These are phyloP conservation scores for Podabrus alpinus DNA, from an alignment of 2,888 invertebrate genomes.

Conservation along the genomic window DNA sequence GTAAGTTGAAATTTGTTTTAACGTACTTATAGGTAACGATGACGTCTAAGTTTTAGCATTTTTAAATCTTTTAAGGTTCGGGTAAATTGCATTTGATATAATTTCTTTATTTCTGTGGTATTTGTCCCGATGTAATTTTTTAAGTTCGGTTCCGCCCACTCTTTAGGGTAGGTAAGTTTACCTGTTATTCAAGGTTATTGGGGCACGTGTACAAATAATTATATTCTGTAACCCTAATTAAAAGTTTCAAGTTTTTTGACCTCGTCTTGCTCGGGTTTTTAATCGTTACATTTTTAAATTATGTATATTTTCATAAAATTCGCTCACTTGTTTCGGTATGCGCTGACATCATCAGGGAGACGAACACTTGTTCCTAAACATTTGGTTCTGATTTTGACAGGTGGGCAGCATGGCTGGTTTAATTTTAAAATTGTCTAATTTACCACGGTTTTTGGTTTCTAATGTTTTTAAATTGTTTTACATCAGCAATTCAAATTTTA, in stretches of 20 bases:
- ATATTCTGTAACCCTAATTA: not conserved
- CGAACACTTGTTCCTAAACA: not conserved
- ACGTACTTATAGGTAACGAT: not conserved
- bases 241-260: not conserved
- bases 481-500: too few relatives aligned
- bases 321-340: not conserved
- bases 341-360: not conserved
- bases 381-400: not conserved
- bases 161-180: constrained; percentile 39
- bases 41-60: not conserved
- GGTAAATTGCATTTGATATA: not conserved
- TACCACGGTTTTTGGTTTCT: too few relatives aligned
- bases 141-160: constrained; percentile 33
- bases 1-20: not conserved
- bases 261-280: not conserved
- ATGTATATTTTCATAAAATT: not conserved
- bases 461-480: too few relatives aligned
- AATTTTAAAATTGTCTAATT: not conserved
- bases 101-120: not conserved
- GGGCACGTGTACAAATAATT: constrained; percentile 43
- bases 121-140: not conserved
- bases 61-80: not conserved
- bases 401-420: not conserved
- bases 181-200: constrained; percentile 41
- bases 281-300: not conserved